phyloP scores from a whole-genome alignment of 2,888 invertebrate genomes.

The Drosophila falleni region DNA sequence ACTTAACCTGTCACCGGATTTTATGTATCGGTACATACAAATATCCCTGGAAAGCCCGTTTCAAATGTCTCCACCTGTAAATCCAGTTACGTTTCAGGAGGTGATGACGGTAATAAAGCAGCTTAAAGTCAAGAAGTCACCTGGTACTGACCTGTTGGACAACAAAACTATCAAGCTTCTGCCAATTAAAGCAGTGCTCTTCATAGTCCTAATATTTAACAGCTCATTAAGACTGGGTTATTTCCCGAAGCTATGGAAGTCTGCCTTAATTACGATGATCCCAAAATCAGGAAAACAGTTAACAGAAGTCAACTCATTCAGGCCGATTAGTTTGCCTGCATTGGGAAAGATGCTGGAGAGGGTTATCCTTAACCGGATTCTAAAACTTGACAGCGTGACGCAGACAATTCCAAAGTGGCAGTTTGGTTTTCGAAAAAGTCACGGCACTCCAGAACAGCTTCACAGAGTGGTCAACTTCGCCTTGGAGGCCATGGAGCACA shows the following conservation, averaged over 20 bases:
- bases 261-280: conserved; percentile 8
- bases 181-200: not conserved
- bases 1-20: not conserved
- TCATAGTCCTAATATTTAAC: conserved; percentile 5
- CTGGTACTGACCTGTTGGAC: not conserved
- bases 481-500: not conserved
- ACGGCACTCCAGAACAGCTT: not conserved
- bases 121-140: conserved; percentile 9
- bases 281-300: conserved; percentile 1
- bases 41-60: not conserved
- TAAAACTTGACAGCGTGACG: not conserved
- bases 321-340: conserved; percentile 1
- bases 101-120: not conserved
- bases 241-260: conserved; percentile 11
- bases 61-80: conserved; percentile 11
- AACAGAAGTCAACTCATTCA: not conserved
- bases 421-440: conserved; percentile 9
- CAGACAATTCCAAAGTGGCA: conserved; percentile 15
- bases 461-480: not conserved
- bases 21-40: not conserved
- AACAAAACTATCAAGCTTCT: conserved; percentile 5
- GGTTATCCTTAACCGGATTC: not conserved
- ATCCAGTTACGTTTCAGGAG: conserved; percentile 8
- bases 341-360: conserved; percentile 2
- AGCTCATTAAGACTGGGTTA: not conserved